Conservation (phyloP, 2,113 vertebrate genomes). For the Propithecus coquereli region DNA sequence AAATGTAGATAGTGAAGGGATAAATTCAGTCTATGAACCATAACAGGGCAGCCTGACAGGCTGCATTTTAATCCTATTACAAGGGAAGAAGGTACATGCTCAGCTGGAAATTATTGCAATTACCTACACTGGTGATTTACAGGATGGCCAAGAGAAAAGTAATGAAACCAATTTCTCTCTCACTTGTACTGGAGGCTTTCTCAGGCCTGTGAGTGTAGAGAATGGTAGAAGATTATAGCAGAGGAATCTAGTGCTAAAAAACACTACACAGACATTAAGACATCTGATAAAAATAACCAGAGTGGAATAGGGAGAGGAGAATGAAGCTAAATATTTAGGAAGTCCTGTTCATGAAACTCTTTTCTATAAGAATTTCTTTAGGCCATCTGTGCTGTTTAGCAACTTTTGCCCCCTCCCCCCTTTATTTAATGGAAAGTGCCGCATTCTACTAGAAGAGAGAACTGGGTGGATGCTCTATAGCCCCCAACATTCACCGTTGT, state of each 20-base stretch:
- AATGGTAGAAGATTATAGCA: not conserved
- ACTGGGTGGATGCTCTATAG: fast-evolving
- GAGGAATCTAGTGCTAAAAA: not conserved
- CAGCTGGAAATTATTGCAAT: constrained; percentile 67
- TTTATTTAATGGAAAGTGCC: not conserved
- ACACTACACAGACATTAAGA: not conserved
- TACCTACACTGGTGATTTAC: constrained; percentile 49
- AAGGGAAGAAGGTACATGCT: constrained; percentile 27
- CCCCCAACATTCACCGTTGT: no score
- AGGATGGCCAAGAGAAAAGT: constrained; percentile 9
- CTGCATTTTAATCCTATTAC: constrained; percentile 58
- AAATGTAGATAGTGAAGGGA: constrained; percentile 39
- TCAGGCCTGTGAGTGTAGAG: not conserved
- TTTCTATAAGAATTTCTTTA: not conserved
- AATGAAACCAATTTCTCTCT: constrained; percentile 65
- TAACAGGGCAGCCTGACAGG: constrained; percentile 19
- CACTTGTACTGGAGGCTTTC: not conserved
- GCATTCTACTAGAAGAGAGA: not conserved
- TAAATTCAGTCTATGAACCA: constrained; percentile 52
- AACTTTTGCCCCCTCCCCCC: fast-evolving
- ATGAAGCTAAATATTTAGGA: not conserved
- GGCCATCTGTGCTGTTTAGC: not conserved
- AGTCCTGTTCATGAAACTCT: not conserved
- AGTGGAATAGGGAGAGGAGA: not conserved
- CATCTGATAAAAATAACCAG: not conserved